Base-by-base conservation (phyloP, 2,113 vertebrate species). In the Coptodon bakossiorum region DNA sequence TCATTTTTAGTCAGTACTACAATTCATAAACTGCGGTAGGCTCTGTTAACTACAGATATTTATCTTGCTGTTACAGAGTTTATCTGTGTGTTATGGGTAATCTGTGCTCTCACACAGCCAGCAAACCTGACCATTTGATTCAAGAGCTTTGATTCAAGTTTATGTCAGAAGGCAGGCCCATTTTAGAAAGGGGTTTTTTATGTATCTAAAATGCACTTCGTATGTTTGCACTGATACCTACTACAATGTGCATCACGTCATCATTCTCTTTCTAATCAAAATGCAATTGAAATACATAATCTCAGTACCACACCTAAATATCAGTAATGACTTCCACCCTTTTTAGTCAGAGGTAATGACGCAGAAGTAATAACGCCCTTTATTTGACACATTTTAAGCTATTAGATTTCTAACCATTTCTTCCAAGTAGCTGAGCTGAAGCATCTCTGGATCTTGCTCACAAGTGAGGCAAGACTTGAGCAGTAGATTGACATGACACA, bases 161-260 rank as follows among this genome's bases (percentile, higher is more conserved):
- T 27, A 24, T 27, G 1, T 45, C 38, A 73, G 68, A 27, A 45
- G 68, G 68, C 13, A 27, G 8, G 68, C 38, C 5, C 40, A 2
- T 27, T 73, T 71, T 43, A 3, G 19, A 68, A 68, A 40, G 10
- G 6, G 0, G 0, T 1, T 40, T 66, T 68, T 68, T 16, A 43
- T 43, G 36, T 3, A 16, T 45, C 38, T 73, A 73, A 73, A 73
- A 43, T 71, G n/a, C 0, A 71, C 3, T 27, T 24, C 22, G 0
- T 43, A 16, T 71, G 12, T 16, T 71, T 71, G 66, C 38, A 71
- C 12, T 16, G 12, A 24, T 71, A 71, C 63, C 63, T 40, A 38
- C 63, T 38, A 66, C 22, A 40, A 68, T 68, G 36, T 68, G 12
- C 1, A 1, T 40, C 63, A 14, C 36, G 0, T 22, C 36, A 14